Conservation (phyloP, 2,888 invertebrate species). For the Eristalinus sepulchralis region DNA sequence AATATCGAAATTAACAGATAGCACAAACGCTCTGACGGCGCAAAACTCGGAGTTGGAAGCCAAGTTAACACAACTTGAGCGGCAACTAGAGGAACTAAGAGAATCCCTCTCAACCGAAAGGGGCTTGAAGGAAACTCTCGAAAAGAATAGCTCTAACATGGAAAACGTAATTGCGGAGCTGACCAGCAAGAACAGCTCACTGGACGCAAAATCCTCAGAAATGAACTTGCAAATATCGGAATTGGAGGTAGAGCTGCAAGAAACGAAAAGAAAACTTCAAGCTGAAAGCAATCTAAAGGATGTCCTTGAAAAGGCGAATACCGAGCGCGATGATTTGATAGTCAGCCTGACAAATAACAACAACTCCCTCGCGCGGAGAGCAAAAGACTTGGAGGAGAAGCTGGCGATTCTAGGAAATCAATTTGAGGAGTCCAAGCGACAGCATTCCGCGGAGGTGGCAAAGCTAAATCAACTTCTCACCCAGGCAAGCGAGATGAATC, state of each 20-base stretch:
- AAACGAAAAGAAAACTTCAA: constrained; percentile 6
- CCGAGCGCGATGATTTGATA: constrained; percentile 60
- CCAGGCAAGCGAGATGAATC: constrained; percentile 2
- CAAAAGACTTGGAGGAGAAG: constrained; percentile 39
- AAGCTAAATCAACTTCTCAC: constrained; percentile 20
- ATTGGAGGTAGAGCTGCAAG: constrained; percentile 7
- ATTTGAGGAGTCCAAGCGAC: constrained; percentile 53
- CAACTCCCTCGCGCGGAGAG: constrained; percentile 46
- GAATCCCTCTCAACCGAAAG: constrained; percentile 2
- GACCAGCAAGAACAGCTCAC: constrained; percentile 3
- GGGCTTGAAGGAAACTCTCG: constrained; percentile 31
- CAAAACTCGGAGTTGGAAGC: neutral
- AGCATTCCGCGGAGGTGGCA: constrained; percentile 31
- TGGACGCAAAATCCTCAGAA: neutral
- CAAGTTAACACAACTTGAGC: neutral
- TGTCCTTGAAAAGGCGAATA: constrained; percentile 47
- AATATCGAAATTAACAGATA: constrained; percentile 16
- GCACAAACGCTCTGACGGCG: neutral
- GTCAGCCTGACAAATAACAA: constrained; percentile 50
- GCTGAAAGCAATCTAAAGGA: constrained; percentile 33
- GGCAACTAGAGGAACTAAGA: neutral
- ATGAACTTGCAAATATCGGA: neutral
- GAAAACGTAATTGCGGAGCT: constrained; percentile 46
- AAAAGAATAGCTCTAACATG: constrained; percentile 36
- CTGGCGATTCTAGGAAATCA: constrained; percentile 54